These are phyloP conservation scores for Hirtodrosophila alboralis DNA, from an alignment of 2,888 invertebrate genomes.

Conservation along the genomic window DNA sequence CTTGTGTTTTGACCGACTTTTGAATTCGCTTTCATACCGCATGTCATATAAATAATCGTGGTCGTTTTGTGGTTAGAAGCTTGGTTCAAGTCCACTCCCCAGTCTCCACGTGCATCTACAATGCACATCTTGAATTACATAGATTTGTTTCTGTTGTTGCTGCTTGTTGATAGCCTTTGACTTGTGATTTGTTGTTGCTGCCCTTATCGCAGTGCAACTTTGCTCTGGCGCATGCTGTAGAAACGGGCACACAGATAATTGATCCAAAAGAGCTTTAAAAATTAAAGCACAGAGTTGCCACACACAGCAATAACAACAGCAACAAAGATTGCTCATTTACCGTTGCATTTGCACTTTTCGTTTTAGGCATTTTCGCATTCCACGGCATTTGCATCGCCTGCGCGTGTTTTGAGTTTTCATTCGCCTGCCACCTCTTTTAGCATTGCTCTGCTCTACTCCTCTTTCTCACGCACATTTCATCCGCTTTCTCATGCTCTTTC, in stretches of 20 bases:
- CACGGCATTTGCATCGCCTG: slow-evolving; percentile 41
- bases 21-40: slow-evolving; percentile 37
- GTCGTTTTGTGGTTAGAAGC: slow-evolving; percentile 70
- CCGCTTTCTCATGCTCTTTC: slow-evolving; percentile 57
- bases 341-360: slow-evolving; percentile 44
- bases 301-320: slow-evolving; percentile 24
- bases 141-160: slow-evolving; percentile 37
- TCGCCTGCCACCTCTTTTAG: slow-evolving; percentile 16
- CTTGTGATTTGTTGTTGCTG: slow-evolving; percentile 19
- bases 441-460: slow-evolving; percentile 24
- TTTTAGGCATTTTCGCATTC: slow-evolving; percentile 56
- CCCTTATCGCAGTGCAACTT: slow-evolving; percentile 43
- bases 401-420: slow-evolving; percentile 54
- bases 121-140: slow-evolving; percentile 50
- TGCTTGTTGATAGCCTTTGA: slow-evolving; percentile 65
- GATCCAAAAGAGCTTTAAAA: slow-evolving; percentile 26
- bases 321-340: slow-evolving; percentile 25
- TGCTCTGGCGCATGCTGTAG: slow-evolving; percentile 16
- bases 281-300: slow-evolving; percentile 40
- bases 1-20: slow-evolving; percentile 52
- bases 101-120: slow-evolving; percentile 40
- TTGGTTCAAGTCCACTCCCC: slow-evolving; percentile 19
- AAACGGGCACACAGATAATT: slow-evolving; percentile 38
- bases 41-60: slow-evolving; percentile 36
- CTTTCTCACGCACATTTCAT: slow-evolving; percentile 23